Evolutionary conservation across 2,888 invertebrate genomes (phyloP), one percentile per base, ranked within the genome.

Genomic region (Margaritifera margaritifera): DNA sequence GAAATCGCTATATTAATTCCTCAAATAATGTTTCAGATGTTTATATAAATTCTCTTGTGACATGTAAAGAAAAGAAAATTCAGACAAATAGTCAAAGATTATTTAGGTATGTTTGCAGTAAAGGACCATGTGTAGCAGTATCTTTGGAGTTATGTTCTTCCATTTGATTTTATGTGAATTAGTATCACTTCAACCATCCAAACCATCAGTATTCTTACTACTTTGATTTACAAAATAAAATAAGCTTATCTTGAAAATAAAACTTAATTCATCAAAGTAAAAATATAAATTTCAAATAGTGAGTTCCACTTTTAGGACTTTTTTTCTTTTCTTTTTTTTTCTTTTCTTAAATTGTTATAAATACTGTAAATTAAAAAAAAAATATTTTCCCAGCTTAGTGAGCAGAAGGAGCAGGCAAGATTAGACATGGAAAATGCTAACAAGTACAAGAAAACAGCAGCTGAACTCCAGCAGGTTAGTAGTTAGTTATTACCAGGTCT

Each of bases 401-500:
- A 97, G 83, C 92, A 96, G 91, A 95, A 95, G 82, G 95, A 96
- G 72, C 97, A 96, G 90, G 91, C 96, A 68, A 96, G 96, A 89
- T 92, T 92, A 67, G 97, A 97, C 91, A 93, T 94, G 0, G 97
- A 98, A 58, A 84, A 82, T 66, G 79, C 81, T 60, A 84, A 82
- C 71, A 90, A 91, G 78, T 92, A 95, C 68, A 93, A 96, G 74
- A 98, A 97, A 87, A 94, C 95, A 88, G 94, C 94, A 42, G 94
- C 95, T 11, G 98, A 98, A 89, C 90, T 97, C 71, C 87, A 87
- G 62, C 87, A 87, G 81, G 88, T 88, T 60, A 69, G 71, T 74
- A 25, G 20, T 6, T 42, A 15, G 42, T 42, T 42, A 42, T 42
- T 11, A 42, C 42, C 42, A 42, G 42, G 42, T 42, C 42, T 42